These are phyloP conservation scores for Bradypus variegatus DNA, from an alignment of 2,797 vertebrate genomes.

Conservation along the genomic window DNA sequence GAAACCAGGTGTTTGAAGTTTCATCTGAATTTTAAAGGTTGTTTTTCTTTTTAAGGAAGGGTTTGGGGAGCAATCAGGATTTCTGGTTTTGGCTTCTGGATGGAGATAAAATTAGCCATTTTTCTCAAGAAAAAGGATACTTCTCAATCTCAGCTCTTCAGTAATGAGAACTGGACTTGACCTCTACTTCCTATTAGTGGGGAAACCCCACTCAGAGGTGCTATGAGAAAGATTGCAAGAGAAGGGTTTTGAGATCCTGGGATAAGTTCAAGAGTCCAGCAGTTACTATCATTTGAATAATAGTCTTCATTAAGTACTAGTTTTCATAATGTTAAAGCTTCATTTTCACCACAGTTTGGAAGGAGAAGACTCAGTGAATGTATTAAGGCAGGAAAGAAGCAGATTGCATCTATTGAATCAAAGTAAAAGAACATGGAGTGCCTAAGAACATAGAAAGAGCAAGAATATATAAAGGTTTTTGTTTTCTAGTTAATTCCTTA, in stretches of 20 bases:
- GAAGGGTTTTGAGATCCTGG: slow-evolving; percentile 17
- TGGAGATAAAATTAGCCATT: slow-evolving; percentile 30
- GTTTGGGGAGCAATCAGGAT: slow-evolving; percentile 19
- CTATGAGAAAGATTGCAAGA: slow-evolving; percentile 11
- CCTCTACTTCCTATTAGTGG: slow-evolving; percentile 45
- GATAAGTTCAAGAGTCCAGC: slow-evolving; percentile 20
- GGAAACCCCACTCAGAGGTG: slow-evolving; percentile 26
- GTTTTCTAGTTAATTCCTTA: slow-evolving; percentile 23
- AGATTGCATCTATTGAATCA: background rate
- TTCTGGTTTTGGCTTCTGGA: slow-evolving; percentile 38
- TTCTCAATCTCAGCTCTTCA: slow-evolving; percentile 34
- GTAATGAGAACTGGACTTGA: slow-evolving; percentile 48
- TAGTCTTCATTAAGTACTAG: slow-evolving; percentile 8
- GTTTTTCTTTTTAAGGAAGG: slow-evolving; percentile 31
- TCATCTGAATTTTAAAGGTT: slow-evolving; percentile 26
- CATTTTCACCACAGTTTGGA: slow-evolving; percentile 37
- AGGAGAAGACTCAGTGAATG: slow-evolving; percentile 14
- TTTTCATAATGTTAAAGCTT: slow-evolving; percentile 43
- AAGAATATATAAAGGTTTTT: slow-evolving; percentile 9
- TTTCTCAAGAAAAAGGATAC: slow-evolving; percentile 39
- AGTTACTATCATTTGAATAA: slow-evolving; percentile 19
- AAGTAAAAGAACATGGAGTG: slow-evolving; percentile 16
- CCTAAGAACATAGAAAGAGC: background rate
- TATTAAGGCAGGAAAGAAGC: slow-evolving; percentile 20
- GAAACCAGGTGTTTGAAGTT: slow-evolving; percentile 28